phyloP scores from a whole-genome alignment of 2,113 vertebrate genomes.

The Aplodontia rufa region DNA sequence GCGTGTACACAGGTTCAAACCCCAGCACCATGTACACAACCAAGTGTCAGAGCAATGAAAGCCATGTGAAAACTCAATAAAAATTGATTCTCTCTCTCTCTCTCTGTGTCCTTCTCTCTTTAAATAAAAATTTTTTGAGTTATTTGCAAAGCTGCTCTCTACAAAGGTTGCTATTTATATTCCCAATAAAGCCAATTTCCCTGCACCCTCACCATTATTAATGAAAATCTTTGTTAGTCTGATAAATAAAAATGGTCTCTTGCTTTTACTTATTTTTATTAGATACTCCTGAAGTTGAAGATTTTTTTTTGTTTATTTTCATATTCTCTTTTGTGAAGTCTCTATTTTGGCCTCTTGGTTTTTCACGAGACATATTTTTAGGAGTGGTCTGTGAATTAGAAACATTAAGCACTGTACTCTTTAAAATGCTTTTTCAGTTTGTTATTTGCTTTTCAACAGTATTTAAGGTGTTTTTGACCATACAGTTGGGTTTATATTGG shows the following conservation, averaged over 20 bases:
- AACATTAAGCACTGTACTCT: conserved; percentile 11
- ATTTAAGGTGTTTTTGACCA: conserved; percentile 12
- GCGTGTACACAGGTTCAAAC: no score
- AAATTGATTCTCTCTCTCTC: no score
- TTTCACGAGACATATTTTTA: neutral
- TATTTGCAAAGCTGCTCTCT: conserved; percentile 3
- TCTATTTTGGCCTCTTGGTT: neutral
- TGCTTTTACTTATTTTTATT: conserved; percentile 37
- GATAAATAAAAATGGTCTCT: conserved; percentile 21
- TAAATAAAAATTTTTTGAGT: no score
- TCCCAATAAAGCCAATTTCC: neutral
- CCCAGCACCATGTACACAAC: no score
- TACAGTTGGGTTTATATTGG: neutral
- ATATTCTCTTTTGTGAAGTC: neutral
- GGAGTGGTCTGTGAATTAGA: neutral
- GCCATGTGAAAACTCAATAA: no score
- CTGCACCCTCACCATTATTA: neutral
- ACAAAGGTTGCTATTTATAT: neutral
- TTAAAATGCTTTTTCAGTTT: conserved; percentile 7
- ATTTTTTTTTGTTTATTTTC: neutral
- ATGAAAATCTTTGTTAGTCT: neutral
- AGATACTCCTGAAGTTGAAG: neutral
- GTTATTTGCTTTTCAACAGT: conserved; percentile 20
- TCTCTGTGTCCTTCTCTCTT: no score
- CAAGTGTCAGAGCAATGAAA: no score